Conservation (phyloP, 2,888 invertebrate genomes). For the Blomia tropicalis region DNA sequence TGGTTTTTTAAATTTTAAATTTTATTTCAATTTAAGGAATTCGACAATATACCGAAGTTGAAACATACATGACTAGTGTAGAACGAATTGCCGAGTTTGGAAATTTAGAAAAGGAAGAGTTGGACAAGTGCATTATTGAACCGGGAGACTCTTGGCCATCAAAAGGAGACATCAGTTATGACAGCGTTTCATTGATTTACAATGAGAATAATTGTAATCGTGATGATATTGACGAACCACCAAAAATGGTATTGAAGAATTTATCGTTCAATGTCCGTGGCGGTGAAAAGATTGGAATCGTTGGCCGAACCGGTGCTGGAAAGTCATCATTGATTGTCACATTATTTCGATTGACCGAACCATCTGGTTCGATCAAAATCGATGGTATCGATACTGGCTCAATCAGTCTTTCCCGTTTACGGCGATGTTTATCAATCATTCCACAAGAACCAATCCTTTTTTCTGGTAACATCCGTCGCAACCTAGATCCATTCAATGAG, state of each 20-base stretch:
- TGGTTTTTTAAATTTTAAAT: not conserved
- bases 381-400: conserved; percentile 37
- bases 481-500: conserved; percentile 72
- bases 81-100: conserved; percentile 68
- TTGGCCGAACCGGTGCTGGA: too few species aligned
- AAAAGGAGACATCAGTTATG: conserved; percentile 33
- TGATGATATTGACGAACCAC: conserved; percentile 34
- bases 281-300: conserved; percentile 46
- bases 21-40: conserved; percentile 25
- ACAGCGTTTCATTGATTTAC: conserved; percentile 49
- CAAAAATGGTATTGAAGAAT: conserved; percentile 44
- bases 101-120: conserved; percentile 53
- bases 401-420: conserved; percentile 48
- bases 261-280: conserved; percentile 37
- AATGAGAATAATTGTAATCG: conserved; percentile 38
- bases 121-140: conserved; percentile 38
- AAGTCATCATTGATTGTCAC: conserved; percentile 39
- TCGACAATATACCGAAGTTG: conserved; percentile 40
- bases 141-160: conserved; percentile 37
- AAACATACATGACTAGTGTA: conserved; percentile 43
- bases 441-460: conserved; percentile 81
- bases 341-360: conserved; percentile 40
- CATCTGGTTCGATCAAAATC: conserved; percentile 36
- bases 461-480: conserved; percentile 65
- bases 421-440: conserved; percentile 70